phyloP scores from a whole-genome alignment of 2,113 vertebrate genomes.

The Poecile atricapillus region DNA sequence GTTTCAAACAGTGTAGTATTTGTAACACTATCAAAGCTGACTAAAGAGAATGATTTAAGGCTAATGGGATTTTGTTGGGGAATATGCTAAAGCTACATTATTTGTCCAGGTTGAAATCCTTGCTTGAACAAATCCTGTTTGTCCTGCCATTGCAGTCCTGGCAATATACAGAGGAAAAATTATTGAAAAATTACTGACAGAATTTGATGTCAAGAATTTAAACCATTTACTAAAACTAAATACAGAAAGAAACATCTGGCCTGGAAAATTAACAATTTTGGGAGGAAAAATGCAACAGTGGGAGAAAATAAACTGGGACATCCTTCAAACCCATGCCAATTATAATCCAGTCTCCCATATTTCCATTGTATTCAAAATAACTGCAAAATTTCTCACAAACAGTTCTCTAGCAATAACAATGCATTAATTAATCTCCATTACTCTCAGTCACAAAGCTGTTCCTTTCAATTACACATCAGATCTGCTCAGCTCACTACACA shows the following conservation, averaged over 20 bases:
- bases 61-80: background rate
- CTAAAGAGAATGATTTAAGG: background rate
- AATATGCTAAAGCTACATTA: background rate
- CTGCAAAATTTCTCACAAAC: background rate
- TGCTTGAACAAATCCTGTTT: slow-evolving; percentile 14
- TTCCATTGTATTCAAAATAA: background rate
- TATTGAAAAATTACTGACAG: background rate
- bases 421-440: slow-evolving; percentile 47
- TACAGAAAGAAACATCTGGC: background rate
- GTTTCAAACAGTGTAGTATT: background rate
- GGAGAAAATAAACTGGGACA: background rate
- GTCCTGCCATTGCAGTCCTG: background rate
- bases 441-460: slow-evolving; percentile 16
- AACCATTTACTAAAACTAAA: background rate
- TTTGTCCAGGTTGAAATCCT: background rate
- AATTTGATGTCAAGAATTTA: background rate
- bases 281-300: background rate
- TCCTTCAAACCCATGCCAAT: background rate
- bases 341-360: background rate
- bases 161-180: background rate
- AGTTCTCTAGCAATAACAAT: background rate
- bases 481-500: background rate
- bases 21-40: background rate
- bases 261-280: background rate
- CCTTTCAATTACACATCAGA: background rate